A percentile compares a stretch with the other conserved stretches of the same genome.
Conservation (phyloP, 2,888 invertebrate genomes). For the Argyresthia goedartella region DNA sequence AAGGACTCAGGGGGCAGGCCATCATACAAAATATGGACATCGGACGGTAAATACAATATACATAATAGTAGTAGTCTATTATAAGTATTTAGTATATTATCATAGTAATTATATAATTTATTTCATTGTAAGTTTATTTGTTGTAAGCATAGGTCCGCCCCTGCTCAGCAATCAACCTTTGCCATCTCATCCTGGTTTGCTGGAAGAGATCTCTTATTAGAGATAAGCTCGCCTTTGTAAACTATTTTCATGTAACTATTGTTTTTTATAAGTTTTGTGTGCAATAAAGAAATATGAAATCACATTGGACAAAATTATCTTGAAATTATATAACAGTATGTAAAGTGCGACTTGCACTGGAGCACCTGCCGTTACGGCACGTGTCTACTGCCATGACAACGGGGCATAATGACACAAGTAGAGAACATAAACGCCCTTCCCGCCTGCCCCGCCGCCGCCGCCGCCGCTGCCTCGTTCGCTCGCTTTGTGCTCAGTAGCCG, state of each 20-base stretch:
- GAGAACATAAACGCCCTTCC: background rate
- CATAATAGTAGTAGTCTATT: too few species aligned
- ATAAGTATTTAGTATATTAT: too few species aligned
- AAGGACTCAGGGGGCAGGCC: constrained; percentile 18
- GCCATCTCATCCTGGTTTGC: too few species aligned
- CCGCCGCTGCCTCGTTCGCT: background rate
- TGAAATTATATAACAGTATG: background rate
- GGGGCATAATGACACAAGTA: constrained; percentile 5
- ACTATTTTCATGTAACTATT: too few species aligned
- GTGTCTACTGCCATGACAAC: constrained; percentile 25
- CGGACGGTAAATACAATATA: constrained; percentile 29
- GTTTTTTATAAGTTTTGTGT: too few species aligned
- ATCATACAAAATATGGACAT: constrained; percentile 25
- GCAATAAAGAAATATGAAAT: too few species aligned
- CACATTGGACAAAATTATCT: constrained; percentile 32
- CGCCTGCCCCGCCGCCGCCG: background rate
- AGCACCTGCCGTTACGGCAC: constrained; percentile 30
- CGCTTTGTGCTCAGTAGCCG: constrained; percentile 20
- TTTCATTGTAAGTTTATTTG: too few species aligned
- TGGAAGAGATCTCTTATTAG: too few species aligned
- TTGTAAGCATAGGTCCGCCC: too few species aligned
- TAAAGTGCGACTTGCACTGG: background rate
- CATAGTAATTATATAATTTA: too few species aligned
- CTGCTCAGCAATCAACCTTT: too few species aligned
- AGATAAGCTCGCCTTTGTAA: too few species aligned